Conservation (phyloP, 2,113 vertebrate species). For the Trichomycterus rosablanca region DNA sequence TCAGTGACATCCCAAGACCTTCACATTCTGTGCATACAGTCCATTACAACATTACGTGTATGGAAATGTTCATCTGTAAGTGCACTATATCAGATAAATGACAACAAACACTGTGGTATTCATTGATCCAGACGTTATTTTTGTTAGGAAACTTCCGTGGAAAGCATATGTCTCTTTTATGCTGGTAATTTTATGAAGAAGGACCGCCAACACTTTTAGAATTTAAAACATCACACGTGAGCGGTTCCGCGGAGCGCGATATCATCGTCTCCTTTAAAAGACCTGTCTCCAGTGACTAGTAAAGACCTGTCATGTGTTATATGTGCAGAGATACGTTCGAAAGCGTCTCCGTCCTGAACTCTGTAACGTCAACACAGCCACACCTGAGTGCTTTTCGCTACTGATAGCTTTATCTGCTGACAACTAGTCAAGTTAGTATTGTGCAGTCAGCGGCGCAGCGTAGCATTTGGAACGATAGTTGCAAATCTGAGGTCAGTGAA, state of each 20-base stretch:
- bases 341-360: constrained; percentile 21
- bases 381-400: constrained; percentile 10
- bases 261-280: constrained; percentile 8
- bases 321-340: not conserved
- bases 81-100: not conserved
- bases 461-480: not conserved
- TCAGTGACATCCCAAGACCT: no score
- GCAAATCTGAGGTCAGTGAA: not conserved
- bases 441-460: not conserved
- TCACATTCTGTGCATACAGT: no score
- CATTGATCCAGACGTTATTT: not conserved
- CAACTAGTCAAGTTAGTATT: constrained; percentile 5
- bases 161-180: not conserved
- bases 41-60: no score
- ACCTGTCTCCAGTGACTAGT: constrained; percentile 15
- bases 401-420: constrained; percentile 6
- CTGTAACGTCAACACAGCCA: not conserved
- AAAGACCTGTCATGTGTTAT: constrained; percentile 16
- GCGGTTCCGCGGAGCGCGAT: constrained; percentile 6
- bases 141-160: no score
- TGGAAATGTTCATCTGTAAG: not conserved
- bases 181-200: not conserved
- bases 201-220: not conserved
- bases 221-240: constrained; percentile 12
- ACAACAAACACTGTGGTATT: not conserved